Conservation (phyloP, 2,888 invertebrate species). For the Sarcophaga caerulescens region DNA sequence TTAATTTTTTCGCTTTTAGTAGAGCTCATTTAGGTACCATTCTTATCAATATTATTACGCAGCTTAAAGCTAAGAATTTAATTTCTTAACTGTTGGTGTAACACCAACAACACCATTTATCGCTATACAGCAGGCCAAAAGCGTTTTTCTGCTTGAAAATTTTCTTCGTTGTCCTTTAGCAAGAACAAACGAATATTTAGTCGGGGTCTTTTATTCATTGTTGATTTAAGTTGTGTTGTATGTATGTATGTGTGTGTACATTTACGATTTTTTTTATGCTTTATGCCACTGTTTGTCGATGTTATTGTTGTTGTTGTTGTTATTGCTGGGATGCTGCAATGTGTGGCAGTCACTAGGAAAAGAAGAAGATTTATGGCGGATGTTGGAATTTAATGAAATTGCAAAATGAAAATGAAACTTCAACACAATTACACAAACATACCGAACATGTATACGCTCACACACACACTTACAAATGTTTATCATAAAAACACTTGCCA, state of each 20-base stretch:
- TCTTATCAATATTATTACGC: neutral
- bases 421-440: constrained; percentile 50
- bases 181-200: constrained; percentile 45
- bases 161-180: constrained; percentile 33
- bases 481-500: neutral
- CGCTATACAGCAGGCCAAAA: constrained; percentile 50
- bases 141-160: constrained; percentile 40
- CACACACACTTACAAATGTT: constrained; percentile 14
- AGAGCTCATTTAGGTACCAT: too few species aligned
- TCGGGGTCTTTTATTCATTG: constrained; percentile 37
- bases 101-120: constrained; percentile 40
- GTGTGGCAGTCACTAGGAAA: constrained; percentile 70
- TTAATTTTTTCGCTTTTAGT: too few species aligned
- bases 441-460: neutral
- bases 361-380: constrained; percentile 81
- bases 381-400: constrained; percentile 80
- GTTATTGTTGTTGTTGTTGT: constrained; percentile 59
- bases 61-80: neutral
- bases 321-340: constrained; percentile 66
- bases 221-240: constrained; percentile 40
- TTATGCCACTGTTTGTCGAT: constrained; percentile 24
- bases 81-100: neutral
- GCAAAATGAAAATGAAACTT: constrained; percentile 79
- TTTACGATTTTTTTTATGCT: neutral
- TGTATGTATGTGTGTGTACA: neutral